Evolutionary conservation across 2,888 invertebrate genomes (phyloP).

Genomic region (Piscicola geometra): DNA sequence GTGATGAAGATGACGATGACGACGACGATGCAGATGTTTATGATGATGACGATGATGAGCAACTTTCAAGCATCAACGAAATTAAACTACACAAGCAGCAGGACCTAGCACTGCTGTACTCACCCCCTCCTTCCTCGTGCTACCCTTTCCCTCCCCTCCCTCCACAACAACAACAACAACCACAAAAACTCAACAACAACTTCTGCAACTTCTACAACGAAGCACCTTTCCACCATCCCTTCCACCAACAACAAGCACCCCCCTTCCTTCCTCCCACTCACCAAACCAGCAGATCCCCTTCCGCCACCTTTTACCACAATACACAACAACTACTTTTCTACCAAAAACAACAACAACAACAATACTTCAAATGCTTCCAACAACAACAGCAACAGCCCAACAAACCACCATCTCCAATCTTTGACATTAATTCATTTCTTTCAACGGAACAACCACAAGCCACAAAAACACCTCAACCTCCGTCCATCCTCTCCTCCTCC

Average conservation of each 20-base stretch:
- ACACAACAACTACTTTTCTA: conserved; percentile 1
- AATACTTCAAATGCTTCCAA: conserved; percentile 5
- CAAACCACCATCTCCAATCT: not conserved
- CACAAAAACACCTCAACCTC: not conserved
- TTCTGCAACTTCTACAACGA: conserved; percentile 15
- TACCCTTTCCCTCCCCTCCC: not conserved
- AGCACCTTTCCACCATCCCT: not conserved
- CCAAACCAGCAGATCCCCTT: not conserved
- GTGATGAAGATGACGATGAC: conserved; percentile 15
- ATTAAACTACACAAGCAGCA: not conserved
- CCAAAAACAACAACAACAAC: conserved; percentile 13
- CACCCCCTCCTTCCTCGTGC: not conserved
- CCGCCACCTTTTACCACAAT: conserved; percentile 3
- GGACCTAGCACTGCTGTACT: not conserved
- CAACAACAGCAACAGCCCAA: not conserved
- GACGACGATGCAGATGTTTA: conserved; percentile 27
- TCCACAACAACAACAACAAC: conserved; percentile 19
- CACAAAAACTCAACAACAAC: not conserved
- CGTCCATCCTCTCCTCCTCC: not conserved
- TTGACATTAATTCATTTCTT: conserved; percentile 3
- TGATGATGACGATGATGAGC: conserved; percentile 20
- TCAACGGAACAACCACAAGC: not conserved
- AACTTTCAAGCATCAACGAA: not conserved
- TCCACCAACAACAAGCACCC: not conserved
- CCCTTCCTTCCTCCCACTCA: not conserved